phyloP scores from a whole-genome alignment of 2,113 vertebrate species.

The Myotis brandtii region DNA sequence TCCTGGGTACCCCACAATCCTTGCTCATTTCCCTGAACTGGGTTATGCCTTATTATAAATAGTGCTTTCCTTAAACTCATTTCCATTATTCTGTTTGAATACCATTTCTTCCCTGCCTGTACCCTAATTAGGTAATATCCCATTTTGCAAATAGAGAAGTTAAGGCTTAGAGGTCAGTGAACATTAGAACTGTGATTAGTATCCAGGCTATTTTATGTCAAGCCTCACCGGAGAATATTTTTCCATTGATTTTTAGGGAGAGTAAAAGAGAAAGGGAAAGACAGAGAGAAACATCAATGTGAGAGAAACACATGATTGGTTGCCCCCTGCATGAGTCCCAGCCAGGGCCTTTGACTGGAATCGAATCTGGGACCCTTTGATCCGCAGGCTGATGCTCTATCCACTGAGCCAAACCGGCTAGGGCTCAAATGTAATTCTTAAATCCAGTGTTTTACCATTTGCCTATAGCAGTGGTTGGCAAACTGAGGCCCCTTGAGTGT shows the following conservation, averaged over 20 bases:
- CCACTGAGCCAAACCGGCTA: background rate
- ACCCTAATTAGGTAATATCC: background rate
- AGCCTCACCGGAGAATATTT: background rate
- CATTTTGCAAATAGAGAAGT: background rate
- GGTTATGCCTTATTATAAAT: background rate
- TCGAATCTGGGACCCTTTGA: background rate
- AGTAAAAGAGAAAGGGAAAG: background rate
- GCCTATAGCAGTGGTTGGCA: no score
- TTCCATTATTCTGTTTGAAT: background rate
- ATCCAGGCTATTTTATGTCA: background rate
- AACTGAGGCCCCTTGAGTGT: no score
- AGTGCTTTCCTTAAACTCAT: background rate
- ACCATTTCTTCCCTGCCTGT: background rate
- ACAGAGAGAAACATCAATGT: background rate
- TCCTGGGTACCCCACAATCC: background rate
- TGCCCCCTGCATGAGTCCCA: background rate
- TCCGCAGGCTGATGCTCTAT: background rate
- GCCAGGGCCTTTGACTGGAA: background rate
- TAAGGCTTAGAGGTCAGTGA: background rate
- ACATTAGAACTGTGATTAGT: background rate
- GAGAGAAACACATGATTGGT: background rate
- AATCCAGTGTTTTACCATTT: background rate
- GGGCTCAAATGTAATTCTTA: background rate
- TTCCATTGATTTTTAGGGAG: background rate
- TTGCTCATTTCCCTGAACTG: background rate